These are phyloP conservation scores for Eumerus sabulonum DNA, from an alignment of 2,888 invertebrate genomes.

Conservation along the genomic window DNA sequence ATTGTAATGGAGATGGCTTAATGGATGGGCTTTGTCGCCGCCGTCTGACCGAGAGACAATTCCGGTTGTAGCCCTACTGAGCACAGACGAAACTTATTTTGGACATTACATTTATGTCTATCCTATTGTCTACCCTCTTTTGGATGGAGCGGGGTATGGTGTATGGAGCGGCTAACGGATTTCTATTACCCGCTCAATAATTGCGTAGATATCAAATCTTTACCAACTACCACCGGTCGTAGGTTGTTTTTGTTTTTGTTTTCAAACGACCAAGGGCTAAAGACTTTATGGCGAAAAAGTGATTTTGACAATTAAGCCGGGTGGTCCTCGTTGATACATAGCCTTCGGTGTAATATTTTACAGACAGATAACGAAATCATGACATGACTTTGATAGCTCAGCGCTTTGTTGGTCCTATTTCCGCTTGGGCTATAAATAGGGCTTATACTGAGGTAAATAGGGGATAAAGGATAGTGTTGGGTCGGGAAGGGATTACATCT, in stretches of 20 bases:
- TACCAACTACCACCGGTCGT: too few species aligned
- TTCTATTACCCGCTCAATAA: constrained; percentile 55
- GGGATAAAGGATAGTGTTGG: constrained; percentile 2
- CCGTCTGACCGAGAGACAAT: background rate
- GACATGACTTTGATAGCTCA: constrained; percentile 27
- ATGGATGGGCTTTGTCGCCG: constrained; percentile 12
- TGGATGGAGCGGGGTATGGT: background rate
- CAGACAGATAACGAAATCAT: constrained; percentile 25
- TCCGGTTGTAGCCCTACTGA: constrained; percentile 5
- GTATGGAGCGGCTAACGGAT: constrained; percentile 54
- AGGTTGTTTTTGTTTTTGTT: too few species aligned
- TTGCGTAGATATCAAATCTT: constrained; percentile 49
- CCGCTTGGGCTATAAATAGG: constrained; percentile 30
- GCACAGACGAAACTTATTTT: constrained; percentile 40
- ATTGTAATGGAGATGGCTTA: constrained; percentile 54
- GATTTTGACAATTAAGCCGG: constrained; percentile 50
- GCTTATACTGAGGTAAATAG: constrained; percentile 7
- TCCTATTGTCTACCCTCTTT: background rate
- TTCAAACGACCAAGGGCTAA: background rate
- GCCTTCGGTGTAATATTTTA: constrained; percentile 22
- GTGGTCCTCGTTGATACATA: constrained; percentile 26
- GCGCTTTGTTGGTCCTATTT: constrained; percentile 21
- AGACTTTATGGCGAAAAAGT: constrained; percentile 23
- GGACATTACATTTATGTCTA: constrained; percentile 33
- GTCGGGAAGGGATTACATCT: constrained; percentile 1